Conservation (phyloP, 2,888 invertebrate genomes). For the Ochropacha duplaris region DNA sequence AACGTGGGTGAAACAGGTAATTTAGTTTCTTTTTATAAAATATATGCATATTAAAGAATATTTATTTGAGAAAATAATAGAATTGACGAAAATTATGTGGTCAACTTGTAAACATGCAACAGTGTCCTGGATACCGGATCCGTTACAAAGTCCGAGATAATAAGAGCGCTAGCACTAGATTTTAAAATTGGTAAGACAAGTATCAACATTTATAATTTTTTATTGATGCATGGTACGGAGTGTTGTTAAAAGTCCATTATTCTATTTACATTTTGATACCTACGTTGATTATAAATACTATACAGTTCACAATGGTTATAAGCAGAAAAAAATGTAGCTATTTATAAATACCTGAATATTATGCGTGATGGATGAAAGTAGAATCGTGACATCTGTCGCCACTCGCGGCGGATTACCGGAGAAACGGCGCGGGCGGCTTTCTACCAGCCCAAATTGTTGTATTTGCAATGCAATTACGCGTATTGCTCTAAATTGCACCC, state of each 20-base stretch:
- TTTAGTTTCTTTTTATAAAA: too few species aligned
- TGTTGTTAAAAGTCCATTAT: too few species aligned
- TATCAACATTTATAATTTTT: too few species aligned
- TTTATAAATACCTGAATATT: constrained; percentile 30
- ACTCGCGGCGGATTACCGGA: constrained; percentile 42
- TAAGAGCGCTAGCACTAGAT: not conserved
- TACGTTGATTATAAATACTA: too few species aligned
- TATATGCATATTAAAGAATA: too few species aligned
- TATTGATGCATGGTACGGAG: too few species aligned
- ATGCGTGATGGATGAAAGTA: constrained; percentile 58
- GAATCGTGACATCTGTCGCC: constrained; percentile 58
- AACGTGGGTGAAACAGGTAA: too few species aligned
- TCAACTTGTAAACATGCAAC: too few species aligned
- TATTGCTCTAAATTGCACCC: constrained; percentile 5
- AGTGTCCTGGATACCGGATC: not conserved
- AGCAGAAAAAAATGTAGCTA: constrained; percentile 6
- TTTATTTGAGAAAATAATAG: too few species aligned
- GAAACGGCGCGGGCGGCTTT: constrained; percentile 47
- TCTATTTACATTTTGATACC: too few species aligned
- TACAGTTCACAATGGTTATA: too few species aligned
- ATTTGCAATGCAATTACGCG: constrained; percentile 16
- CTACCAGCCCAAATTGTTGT: constrained; percentile 50
- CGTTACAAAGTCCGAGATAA: not conserved
- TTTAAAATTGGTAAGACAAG: not conserved
- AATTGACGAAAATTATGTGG: not conserved